Evolutionary conservation across 92 coral and sea anemone species (phyloP).

Genomic region (Actinostola sp.): DNA sequence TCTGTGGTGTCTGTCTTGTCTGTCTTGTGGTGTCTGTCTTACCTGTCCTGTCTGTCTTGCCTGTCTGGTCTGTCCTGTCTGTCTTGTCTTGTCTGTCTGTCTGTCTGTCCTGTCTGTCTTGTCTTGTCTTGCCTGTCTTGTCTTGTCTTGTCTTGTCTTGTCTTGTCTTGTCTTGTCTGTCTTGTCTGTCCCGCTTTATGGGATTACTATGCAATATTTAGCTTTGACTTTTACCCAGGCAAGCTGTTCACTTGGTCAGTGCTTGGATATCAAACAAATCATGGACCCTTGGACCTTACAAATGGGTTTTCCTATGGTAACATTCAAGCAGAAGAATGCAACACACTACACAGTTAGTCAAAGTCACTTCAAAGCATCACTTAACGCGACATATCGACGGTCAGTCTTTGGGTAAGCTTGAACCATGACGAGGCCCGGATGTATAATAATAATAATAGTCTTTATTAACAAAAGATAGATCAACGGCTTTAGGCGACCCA

Average conservation of each 20-base stretch:
- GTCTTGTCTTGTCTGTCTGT: conserved; percentile 49
- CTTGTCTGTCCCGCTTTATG: too few species aligned
- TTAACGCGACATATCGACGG: conserved; percentile 5
- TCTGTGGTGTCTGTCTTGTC: too few species aligned
- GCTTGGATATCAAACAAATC: conserved; percentile 48
- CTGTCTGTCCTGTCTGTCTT: conserved; percentile 65
- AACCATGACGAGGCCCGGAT: not conserved
- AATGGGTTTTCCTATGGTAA: conserved; percentile 89
- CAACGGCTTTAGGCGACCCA: too few species aligned
- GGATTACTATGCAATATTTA: too few species aligned
- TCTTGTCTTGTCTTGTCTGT: too few species aligned
- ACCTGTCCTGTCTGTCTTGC: too few species aligned
- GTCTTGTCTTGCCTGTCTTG: conserved; percentile 69
- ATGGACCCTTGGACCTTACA: conserved; percentile 93
- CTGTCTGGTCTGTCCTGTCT: too few species aligned
- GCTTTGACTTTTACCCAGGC: not conserved
- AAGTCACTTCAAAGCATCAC: conserved; percentile 33
- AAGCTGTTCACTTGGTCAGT: conserved; percentile 20
- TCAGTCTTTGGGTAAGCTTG: conserved; percentile 15
- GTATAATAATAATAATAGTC: too few species aligned
- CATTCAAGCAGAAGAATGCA: conserved; percentile 30
- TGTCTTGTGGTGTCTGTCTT: too few species aligned
- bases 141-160: conserved; percentile 49
- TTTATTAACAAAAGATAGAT: too few species aligned
- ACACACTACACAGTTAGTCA: conserved; percentile 42